Percentiles rank a stretch among this genome's conserved stretches.
phyloP scores from a whole-genome alignment of 2,113 vertebrate genomes.

The Meles meles region DNA sequence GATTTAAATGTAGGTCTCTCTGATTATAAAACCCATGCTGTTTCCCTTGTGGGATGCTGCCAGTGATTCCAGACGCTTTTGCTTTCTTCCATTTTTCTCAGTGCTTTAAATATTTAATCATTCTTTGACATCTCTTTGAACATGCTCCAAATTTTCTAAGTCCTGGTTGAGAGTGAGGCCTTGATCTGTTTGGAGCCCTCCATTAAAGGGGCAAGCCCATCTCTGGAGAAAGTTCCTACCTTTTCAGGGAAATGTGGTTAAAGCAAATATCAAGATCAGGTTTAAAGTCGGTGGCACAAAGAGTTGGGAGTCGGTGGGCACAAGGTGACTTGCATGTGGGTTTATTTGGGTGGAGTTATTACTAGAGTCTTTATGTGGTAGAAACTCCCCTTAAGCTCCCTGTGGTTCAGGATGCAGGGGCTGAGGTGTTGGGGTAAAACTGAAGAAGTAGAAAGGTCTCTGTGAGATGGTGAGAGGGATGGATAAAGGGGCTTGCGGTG shows the following conservation, averaged over 20 bases:
- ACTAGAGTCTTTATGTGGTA: background rate
- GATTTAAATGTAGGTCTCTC: background rate
- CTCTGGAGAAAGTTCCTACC: background rate
- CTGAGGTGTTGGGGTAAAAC: background rate
- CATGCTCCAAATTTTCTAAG: background rate
- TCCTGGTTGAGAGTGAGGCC: background rate
- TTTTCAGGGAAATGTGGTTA: background rate
- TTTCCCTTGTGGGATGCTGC: background rate
- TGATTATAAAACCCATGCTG: background rate
- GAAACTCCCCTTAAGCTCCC: background rate
- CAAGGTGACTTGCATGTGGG: background rate
- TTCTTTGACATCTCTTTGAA: background rate
- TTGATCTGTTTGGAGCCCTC: background rate
- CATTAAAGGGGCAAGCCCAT: background rate
- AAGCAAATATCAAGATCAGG: background rate
- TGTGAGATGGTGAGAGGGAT: background rate
- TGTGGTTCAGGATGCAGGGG: background rate
- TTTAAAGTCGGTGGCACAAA: background rate
- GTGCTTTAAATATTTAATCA: background rate
- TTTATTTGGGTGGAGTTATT: background rate
- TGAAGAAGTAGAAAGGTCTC: background rate
- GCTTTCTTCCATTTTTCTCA: background rate
- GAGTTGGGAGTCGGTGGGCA: background rate
- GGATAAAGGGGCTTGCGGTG: background rate
- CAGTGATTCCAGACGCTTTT: background rate